phyloP scores from a whole-genome alignment of 2,888 invertebrate species.

The Diarsia mendica region DNA sequence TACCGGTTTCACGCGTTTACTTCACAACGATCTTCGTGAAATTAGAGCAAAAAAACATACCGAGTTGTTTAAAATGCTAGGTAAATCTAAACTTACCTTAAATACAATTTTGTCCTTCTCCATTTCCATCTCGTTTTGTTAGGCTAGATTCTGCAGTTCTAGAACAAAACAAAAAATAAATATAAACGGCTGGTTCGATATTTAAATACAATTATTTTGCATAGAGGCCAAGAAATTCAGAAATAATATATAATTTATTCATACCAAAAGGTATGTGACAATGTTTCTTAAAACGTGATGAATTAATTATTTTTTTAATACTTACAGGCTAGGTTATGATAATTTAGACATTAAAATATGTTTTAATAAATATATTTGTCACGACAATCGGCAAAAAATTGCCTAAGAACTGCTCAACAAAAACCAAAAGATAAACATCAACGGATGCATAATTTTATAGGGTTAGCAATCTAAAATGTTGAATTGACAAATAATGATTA shows the following conservation, averaged over 20 bases:
- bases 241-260: not conserved
- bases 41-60: slow-evolving; percentile 29
- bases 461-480: slow-evolving; percentile 2
- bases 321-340: too few species aligned
- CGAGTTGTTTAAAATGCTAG: not conserved
- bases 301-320: not conserved
- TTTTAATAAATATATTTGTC: slow-evolving; percentile 7
- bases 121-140: slow-evolving; percentile 70
- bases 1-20: slow-evolving; percentile 53
- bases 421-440: slow-evolving; percentile 21
- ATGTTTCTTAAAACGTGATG: not conserved
- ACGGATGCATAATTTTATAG: slow-evolving; percentile 30
- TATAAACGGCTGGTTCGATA: not conserved
- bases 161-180: slow-evolving; percentile 40
- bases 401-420: not conserved
- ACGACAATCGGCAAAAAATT: slow-evolving; percentile 34
- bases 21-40: slow-evolving; percentile 24
- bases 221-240: not conserved
- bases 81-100: slow-evolving; percentile 77
- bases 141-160: slow-evolving; percentile 58
- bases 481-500: slow-evolving; percentile 16
- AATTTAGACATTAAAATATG: not conserved
- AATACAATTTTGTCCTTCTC: slow-evolving; percentile 87
- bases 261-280: not conserved
- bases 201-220: not conserved